Evolutionary conservation across 2,113 vertebrate species (phyloP), one percentile per base, ranked within the genome.

Genomic region (Cavia aperea): DNA sequence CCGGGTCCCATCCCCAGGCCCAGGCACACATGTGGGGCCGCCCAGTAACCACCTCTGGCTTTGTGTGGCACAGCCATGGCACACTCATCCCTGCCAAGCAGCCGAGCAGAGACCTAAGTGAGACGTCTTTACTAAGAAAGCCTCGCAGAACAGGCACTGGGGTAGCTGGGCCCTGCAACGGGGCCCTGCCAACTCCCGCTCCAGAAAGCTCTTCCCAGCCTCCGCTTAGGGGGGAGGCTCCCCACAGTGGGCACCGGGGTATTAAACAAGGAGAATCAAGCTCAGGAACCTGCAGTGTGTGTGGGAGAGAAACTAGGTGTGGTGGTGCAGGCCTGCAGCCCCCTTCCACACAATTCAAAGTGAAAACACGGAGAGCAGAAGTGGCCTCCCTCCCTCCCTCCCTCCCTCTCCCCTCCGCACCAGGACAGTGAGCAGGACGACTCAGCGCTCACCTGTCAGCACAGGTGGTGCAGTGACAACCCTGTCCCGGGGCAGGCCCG

Each of bases 401-500:
- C 49, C 10, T 10, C 51, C 10, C 51, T 54, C 51, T 39, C 39
- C 39, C 51, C 51, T 51, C 11, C 7, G 11, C 56, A 14, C 26
- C 73, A 2, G 8, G 8, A 79, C 29, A 11, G 77, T 2, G 54
- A 4, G 39, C 33, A 49, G 39, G 2, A 58, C 29, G n/a, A n/a
- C 73, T 46, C 46, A 26, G 16, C 0, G 0, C 31, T 33, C 49
- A 81, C 21, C 2, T 1, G 12, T 16, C 54, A 19, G 84, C 0
- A 1, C 33, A 31, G 49, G 63, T 36, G 29, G 43, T 0, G 11
- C 31, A 43, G 29, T 3, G 31, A 85, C n/a, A 49, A 65, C 66
- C 4, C 21, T 29, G 43, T 21, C 14, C 56, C 7, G 54, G 0
- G 2, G 15, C 29, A 54, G 6, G 4, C 4, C 56, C 56, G 43